Conservation (phyloP, 2,888 invertebrate species). For the Lymantria monacha region DNA sequence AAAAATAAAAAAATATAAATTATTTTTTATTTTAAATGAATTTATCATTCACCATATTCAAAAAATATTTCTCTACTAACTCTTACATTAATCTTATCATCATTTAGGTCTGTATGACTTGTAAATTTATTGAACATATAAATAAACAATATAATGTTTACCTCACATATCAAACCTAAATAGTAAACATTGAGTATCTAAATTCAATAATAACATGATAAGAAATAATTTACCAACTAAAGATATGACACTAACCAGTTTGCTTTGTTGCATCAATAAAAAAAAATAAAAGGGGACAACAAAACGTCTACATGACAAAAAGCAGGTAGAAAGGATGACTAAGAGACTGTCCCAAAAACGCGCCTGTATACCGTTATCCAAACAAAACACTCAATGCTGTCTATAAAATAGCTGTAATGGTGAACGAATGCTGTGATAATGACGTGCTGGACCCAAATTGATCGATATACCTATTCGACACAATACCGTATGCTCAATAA, state of each 20-base stretch:
- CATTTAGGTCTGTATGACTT: no score
- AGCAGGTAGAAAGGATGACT: conserved; percentile 68
- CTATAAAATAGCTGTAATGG: conserved; percentile 63
- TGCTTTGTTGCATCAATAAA: conserved; percentile 30
- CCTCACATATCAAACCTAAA: no score
- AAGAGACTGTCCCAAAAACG: conserved; percentile 74
- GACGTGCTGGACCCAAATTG: conserved; percentile 54
- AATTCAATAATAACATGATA: no score
- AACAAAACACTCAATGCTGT: conserved; percentile 67
- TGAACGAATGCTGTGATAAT: conserved; percentile 44
- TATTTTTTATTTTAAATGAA: no score
- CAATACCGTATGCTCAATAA: conserved; percentile 47
- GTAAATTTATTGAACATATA: no score
- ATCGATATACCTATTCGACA: conserved; percentile 66
- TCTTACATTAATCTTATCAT: no score
- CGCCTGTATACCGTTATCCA: conserved; percentile 71
- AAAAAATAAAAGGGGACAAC: conserved; percentile 36
- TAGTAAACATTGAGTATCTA: no score
- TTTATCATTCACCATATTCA: no score
- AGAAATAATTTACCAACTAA: no score
- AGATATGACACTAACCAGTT: conserved; percentile 4
- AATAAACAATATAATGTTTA: no score
- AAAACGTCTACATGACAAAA: conserved; percentile 58
- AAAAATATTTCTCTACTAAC: no score
- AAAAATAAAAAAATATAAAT: no score